A percentile compares a stretch with the other conserved stretches of the same genome.
Evolutionary conservation across 2,113 vertebrate genomes (phyloP).

Genomic region (Mus pahari): DNA sequence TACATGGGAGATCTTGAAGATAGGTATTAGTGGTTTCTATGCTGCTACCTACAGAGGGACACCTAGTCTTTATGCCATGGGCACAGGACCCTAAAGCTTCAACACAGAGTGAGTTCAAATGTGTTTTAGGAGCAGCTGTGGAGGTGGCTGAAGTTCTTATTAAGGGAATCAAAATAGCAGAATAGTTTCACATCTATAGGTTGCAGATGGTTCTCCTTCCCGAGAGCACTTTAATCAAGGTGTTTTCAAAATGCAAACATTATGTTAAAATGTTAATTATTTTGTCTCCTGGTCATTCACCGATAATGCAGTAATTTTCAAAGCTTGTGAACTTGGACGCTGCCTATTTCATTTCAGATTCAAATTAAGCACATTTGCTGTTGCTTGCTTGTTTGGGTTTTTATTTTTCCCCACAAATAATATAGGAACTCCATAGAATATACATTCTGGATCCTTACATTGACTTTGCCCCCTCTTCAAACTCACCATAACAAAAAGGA

Average conservation of each 20-base stretch:
- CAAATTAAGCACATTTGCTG: slow-evolving; percentile 32
- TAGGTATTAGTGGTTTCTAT: neutral
- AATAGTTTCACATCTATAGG: neutral
- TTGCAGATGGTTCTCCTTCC: neutral
- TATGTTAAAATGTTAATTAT: slow-evolving; percentile 54
- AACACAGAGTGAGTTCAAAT: neutral
- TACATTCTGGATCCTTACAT: slow-evolving; percentile 1
- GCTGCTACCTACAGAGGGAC: neutral
- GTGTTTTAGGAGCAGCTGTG: slow-evolving; percentile 34
- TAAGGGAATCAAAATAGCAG: slow-evolving; percentile 43
- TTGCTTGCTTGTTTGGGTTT: neutral
- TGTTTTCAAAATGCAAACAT: slow-evolving; percentile 47
- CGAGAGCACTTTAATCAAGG: neutral
- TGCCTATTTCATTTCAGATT: slow-evolving; percentile 25
- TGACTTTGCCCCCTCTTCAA: slow-evolving; percentile 62
- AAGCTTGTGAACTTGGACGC: neutral
- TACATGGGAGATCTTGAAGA: slow-evolving; percentile 8
- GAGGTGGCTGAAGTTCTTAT: slow-evolving; percentile 39
- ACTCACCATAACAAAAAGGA: slow-evolving; percentile 42
- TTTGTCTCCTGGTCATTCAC: neutral
- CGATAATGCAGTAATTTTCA: slow-evolving; percentile 2
- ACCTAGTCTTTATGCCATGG: neutral
- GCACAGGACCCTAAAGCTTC: neutral
- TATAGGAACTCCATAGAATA: slow-evolving; percentile 8
- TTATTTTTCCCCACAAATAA: neutral